Base-by-base conservation (phyloP, 2,888 invertebrate genomes). In the Synergus japonicus region DNA sequence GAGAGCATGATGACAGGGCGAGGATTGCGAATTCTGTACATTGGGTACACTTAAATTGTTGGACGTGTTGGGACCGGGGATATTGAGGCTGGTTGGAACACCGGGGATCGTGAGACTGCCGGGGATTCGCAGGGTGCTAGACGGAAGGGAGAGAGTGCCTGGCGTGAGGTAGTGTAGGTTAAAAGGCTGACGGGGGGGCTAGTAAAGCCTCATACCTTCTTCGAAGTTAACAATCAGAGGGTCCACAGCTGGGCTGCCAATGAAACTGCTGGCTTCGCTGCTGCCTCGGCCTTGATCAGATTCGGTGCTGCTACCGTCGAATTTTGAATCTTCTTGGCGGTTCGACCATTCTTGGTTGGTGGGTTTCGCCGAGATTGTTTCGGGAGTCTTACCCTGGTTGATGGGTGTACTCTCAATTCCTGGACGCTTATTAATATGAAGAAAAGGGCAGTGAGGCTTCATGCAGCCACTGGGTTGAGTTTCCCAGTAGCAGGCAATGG, bases 401-500 rank as follows among this genome's bases (percentile, higher is more conserved):
- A 86, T 88, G 44, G 89, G 87, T 80, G 87, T 89, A 78, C 83
- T 83, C 4, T 83, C 67, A 7, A 80, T 80, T 12, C 60, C 60
- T 79, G 81, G 80, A 79, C 89, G 87, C 76, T 86, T 86, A 76
- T 83, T 86, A 85, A 93, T 94, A 92, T 97, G 97, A 93, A 95
- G 93, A 91, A 97, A 97, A 0, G 96, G 95, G 92, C 97, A 97
- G 91, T 97, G 96, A 79, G 96, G 96, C 92, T 97, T 97, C 86
- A 95, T 94, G 91, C 97, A 97, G 2, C 97, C 97, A 12, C 95
- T 94, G 0, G 97, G 96, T 92, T 97, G 97, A 84, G 94, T 95
- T 93, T 97, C 97, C 96, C 97, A 97, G 92, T 96, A 97, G 92
- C 97, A 97, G 1, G 96, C 96, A 89, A 96, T 97, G 84, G 94